A percentile compares a stretch with the other conserved stretches of the same genome.
phyloP scores from a whole-genome alignment of 1,140 invertebrate genomes.

The Drosophila sulfurigaster region DNA sequence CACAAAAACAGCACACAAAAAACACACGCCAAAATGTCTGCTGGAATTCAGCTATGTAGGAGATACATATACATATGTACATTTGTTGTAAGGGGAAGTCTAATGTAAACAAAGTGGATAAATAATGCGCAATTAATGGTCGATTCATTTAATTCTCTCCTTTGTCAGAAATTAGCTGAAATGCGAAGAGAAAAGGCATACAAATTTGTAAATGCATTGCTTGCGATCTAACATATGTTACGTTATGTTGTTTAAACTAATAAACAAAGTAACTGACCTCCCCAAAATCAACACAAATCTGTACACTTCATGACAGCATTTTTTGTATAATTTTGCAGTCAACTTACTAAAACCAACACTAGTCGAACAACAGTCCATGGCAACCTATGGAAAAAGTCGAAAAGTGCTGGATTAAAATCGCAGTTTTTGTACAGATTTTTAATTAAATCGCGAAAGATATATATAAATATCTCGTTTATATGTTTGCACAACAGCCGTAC shows the following conservation, averaged over 20 bases:
- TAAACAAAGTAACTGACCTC: neutral
- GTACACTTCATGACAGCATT: slow-evolving; percentile 17
- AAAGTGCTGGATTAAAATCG: slow-evolving; percentile 1
- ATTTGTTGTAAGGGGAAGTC: neutral
- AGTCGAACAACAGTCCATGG: neutral
- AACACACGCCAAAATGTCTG: slow-evolving; percentile 7
- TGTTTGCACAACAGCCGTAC: slow-evolving; percentile 15
- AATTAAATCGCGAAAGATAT: slow-evolving; percentile 38
- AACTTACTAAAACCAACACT: slow-evolving; percentile 10
- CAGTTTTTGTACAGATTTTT: slow-evolving; percentile 20
- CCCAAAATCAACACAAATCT: neutral
- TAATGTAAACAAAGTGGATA: slow-evolving; percentile 11
- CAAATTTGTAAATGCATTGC: too few relatives aligned
- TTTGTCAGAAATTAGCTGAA: neutral
- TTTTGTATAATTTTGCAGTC: slow-evolving; percentile 17
- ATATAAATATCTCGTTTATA: slow-evolving; percentile 2
- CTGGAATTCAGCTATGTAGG: slow-evolving; percentile 1
- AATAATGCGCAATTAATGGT: slow-evolving; percentile 28
- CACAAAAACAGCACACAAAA: slow-evolving; percentile 16
- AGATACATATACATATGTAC: slow-evolving; percentile 1
- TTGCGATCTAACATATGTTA: too few relatives aligned
- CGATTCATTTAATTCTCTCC: slow-evolving; percentile 7
- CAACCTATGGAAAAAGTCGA: slow-evolving; percentile 2
- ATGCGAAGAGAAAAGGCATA: too few relatives aligned
- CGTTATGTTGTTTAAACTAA: neutral